These are phyloP conservation scores for Meliscaeva auricollis DNA, from an alignment of 2,888 invertebrate species.

Conservation along the genomic window DNA sequence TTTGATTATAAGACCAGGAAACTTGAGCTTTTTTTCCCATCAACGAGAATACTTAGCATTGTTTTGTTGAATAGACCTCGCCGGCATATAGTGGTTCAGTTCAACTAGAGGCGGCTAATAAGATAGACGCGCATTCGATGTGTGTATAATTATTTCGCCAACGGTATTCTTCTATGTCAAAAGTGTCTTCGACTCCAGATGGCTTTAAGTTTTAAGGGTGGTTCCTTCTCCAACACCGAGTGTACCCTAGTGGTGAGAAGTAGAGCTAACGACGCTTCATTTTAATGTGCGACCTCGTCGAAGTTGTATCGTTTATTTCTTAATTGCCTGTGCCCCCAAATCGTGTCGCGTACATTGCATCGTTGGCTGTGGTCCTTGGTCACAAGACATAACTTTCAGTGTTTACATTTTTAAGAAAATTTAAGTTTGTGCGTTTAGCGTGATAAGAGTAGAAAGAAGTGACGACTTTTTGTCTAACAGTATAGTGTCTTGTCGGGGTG, in stretches of 20 bases:
- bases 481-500: not conserved
- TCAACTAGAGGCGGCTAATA: slow-evolving; percentile 61
- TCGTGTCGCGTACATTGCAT: no score
- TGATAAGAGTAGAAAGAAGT: slow-evolving; percentile 11
- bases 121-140: slow-evolving; percentile 48
- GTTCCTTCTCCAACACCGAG: not conserved
- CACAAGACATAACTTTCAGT: slow-evolving; percentile 36
- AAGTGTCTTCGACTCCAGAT: slow-evolving; percentile 6
- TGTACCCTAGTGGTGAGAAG: slow-evolving; percentile 11
- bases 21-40: slow-evolving; percentile 61
- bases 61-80: slow-evolving; percentile 29
- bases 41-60: slow-evolving; percentile 44
- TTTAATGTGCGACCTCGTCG: slow-evolving; percentile 40
- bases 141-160: slow-evolving; percentile 31
- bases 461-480: slow-evolving; percentile 62
- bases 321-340: not conserved
- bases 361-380: no score
- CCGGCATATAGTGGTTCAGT: slow-evolving; percentile 63
- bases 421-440: slow-evolving; percentile 36
- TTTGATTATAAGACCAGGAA: slow-evolving; percentile 29
- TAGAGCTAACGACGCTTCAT: slow-evolving; percentile 22
- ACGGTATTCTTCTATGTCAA: slow-evolving; percentile 12
- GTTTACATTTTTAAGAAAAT: slow-evolving; percentile 19
- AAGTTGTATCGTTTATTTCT: slow-evolving; percentile 25
- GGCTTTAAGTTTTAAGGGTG: slow-evolving; percentile 49